Evolutionary conservation across 1,140 invertebrate species (phyloP).

Genomic region (Caerostris darwini): DNA sequence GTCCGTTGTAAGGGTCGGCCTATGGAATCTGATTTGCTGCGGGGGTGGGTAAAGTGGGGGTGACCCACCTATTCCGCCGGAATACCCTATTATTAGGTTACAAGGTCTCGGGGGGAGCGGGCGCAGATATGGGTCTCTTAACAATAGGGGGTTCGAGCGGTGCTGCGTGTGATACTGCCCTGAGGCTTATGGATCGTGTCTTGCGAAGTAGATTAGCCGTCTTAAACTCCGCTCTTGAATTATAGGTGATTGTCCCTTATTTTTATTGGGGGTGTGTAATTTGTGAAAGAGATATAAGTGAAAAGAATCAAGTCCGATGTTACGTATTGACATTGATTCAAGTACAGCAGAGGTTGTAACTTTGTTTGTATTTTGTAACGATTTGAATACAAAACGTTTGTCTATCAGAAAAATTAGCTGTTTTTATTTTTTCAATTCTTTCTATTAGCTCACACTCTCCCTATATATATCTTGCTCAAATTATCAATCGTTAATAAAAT

Average conservation of each 20-base stretch:
- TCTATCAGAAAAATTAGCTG: too few species aligned
- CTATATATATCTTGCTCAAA: too few species aligned
- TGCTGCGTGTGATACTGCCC: background rate
- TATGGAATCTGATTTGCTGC: conserved; percentile 42
- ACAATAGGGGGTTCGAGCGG: background rate
- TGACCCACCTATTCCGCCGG: background rate
- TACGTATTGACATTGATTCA: too few species aligned
- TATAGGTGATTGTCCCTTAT: background rate
- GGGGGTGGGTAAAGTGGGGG: background rate
- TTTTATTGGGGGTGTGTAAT: background rate
- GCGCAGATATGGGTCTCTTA: conserved; percentile 12
- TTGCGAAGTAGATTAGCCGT: conserved; percentile 20
- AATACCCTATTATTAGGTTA: conserved; percentile 47
- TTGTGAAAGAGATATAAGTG: background rate
- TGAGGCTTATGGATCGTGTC: conserved; percentile 12
- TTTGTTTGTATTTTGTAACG: too few species aligned
- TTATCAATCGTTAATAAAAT: too few species aligned
- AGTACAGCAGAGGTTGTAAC: too few species aligned
- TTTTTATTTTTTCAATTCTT: too few species aligned
- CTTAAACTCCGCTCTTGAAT: background rate
- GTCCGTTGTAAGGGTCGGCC: conserved; percentile 1
- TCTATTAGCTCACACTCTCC: too few species aligned
- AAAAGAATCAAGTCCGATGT: background rate
- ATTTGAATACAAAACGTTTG: too few species aligned
- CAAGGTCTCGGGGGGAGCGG: conserved; percentile 16